phyloP scores from a whole-genome alignment of 2,888 invertebrate genomes.

The Callyntrura guangdongensis region DNA sequence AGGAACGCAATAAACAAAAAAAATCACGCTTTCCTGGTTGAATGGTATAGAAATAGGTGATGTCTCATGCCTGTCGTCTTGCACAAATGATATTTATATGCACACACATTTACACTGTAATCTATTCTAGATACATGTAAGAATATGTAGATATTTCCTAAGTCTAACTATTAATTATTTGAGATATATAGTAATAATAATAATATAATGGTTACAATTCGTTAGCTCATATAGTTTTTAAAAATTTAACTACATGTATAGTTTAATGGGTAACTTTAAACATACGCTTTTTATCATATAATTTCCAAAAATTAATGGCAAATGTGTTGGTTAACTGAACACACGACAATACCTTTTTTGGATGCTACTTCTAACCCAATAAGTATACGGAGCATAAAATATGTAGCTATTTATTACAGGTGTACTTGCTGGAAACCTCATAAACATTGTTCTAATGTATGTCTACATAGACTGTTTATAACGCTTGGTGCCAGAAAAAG shows the following conservation, averaged over 20 bases:
- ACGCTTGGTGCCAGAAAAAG: too few species aligned
- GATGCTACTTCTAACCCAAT: too few species aligned
- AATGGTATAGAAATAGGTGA: background rate
- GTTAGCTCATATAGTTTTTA: slow-evolving; percentile 17
- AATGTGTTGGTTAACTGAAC: background rate
- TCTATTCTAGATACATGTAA: background rate
- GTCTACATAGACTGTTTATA: too few species aligned
- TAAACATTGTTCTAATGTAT: background rate
- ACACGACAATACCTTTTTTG: too few species aligned
- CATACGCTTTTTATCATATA: background rate
- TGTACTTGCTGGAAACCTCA: background rate
- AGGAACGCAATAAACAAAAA: background rate
- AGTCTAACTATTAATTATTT: background rate
- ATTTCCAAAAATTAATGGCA: background rate
- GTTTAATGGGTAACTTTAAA: background rate
- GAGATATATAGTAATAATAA: background rate
- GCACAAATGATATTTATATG: background rate
- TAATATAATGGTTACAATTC: too few species aligned
- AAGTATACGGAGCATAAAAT: background rate
- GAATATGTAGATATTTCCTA: too few species aligned
- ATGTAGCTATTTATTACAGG: background rate
- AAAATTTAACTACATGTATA: background rate
- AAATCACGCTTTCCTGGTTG: background rate
- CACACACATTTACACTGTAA: background rate
- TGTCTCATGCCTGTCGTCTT: background rate